Base-by-base conservation (phyloP, 2,113 vertebrate genomes). In the Bufo bufo region DNA sequence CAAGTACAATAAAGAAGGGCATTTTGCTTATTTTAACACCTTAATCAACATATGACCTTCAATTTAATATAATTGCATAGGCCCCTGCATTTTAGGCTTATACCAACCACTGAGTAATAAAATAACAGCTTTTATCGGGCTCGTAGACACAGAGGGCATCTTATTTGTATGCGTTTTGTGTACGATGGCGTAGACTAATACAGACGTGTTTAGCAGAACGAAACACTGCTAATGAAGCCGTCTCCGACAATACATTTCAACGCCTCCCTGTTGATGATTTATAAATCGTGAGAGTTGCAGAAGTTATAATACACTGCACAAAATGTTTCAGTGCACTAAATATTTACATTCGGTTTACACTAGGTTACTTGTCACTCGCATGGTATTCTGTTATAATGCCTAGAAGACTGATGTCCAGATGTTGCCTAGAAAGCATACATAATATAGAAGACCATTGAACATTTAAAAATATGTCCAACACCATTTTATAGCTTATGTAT, bases 1-100 rank as follows among this genome's bases (percentile, higher is more conserved):
- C 74, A 86, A 66, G 58, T 79, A 23, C 59, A 79, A 86, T 61
- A 66, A 65, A 78, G 58, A 49, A 86, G 75, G 61, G 61, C 77
- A 79, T 86, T 78, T 78, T 69, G 47, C 77, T 79, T 69, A 86
- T 69, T 50, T 69, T 79, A 86, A 86, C 85, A 69, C 77, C 75
- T 86, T 77, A n/a, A 79, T 79, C 19, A 69, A 74, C 83, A 58
- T 56, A 72, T 20, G 85, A 84, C 75, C 85, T 79, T 69, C 74
- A 56, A 69, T 80, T 79, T 86, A 17, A 78, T 69, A 50, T 45
- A 54, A 54, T 79, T 66, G 74, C 54, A 43, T 45, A 86, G 47
- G 66, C 43, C 50, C 63, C 50, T 13, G 66, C 61, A 5, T 43
- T 79, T 52, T 77, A 13, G 61, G 65, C 59, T 66, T 79, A 16